Base-by-base conservation (phyloP, 2,888 invertebrate genomes). In the Apamea monoglypha region DNA sequence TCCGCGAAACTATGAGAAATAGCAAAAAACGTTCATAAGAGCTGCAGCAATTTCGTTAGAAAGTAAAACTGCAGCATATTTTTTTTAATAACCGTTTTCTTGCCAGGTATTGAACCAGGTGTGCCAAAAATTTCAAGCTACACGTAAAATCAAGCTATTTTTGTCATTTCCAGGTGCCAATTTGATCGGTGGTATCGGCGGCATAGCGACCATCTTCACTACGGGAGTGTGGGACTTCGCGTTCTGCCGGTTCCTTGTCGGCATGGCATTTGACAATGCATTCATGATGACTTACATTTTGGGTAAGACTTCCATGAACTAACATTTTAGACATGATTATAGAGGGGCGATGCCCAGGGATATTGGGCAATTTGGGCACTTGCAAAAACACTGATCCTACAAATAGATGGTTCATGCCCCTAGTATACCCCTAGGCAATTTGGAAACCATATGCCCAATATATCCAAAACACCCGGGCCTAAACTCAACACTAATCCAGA, bases 271-370 rank as follows among this genome's bases (percentile, higher is more conserved):
- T 92, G 99, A 99, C 94, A 99, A 98, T 92, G 98, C 98, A 90
- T 99, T 98, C 94, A 98, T 98, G 91, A 98, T 98, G 98, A 98
- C 98, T 97, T 99, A 99, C 90, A 99, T 99, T 94, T 96, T 99
- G 91, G 98, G 99, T 99, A 96, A 97, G 97, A 18, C 0, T 40
- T 4, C 32, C 44, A n/a, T 53, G n/a, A 70, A 63, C 25, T 25
- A 44, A 64, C 18, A 32, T 66, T 66, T 32, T 25, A 32, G 21
- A 50, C 32, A 29, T 29, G 14, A 29, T 2, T 8, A 1, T 29
- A 59, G 14, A n/a, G 4, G 14, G 29, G 6, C 7, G 16, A 29
- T 61, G 44, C 18, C 44, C 10, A 29, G n/a, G 2, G 14, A 44
- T 72, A 61, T 14, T 44, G 8, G 29, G 8, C 36, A 71, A 56